phyloP scores from a whole-genome alignment of 1,140 invertebrate genomes.

The Pinna nobilis region DNA sequence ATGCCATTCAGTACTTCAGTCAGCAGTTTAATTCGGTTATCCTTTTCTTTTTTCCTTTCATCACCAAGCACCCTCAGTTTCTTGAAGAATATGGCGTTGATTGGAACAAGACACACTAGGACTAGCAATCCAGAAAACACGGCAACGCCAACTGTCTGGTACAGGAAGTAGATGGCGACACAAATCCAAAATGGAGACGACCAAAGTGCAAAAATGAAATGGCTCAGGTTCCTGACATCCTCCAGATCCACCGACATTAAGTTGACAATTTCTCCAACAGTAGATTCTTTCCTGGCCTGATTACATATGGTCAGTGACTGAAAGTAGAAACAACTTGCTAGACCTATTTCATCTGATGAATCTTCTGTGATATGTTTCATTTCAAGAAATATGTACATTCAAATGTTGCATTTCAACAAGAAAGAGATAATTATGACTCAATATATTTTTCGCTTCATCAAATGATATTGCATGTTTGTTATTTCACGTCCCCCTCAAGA shows the following conservation, averaged over 20 bases:
- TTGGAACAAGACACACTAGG: constrained; percentile 73
- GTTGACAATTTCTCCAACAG: constrained; percentile 79
- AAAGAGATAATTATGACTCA: too few relatives aligned
- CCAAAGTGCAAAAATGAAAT: constrained; percentile 95
- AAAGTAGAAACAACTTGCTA: background rate
- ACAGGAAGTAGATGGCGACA: constrained; percentile 91
- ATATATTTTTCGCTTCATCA: too few relatives aligned
- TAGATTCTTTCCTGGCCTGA: constrained; percentile 69
- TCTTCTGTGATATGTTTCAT: too few relatives aligned
- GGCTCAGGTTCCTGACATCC: constrained; percentile 69
- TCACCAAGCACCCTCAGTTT: constrained; percentile 79
- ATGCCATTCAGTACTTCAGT: constrained; percentile 74
- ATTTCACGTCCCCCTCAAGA: too few relatives aligned
- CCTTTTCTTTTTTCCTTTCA: constrained; percentile 76
- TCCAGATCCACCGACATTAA: constrained; percentile 77
- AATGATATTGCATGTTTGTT: too few relatives aligned
- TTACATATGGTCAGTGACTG: constrained; percentile 62
- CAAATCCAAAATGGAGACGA: constrained; percentile 93
- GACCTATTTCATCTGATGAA: too few relatives aligned
- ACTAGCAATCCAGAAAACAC: constrained; percentile 71
- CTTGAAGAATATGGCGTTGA: constrained; percentile 91
- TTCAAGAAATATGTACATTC: too few relatives aligned
- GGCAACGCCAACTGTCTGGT: constrained; percentile 80
- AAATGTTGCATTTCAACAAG: too few relatives aligned
- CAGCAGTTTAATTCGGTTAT: constrained; percentile 75